A percentile compares a stretch with the other conserved stretches of the same genome.
phyloP scores from a whole-genome alignment of 2,113 vertebrate genomes.

The Syngnathus floridae region DNA sequence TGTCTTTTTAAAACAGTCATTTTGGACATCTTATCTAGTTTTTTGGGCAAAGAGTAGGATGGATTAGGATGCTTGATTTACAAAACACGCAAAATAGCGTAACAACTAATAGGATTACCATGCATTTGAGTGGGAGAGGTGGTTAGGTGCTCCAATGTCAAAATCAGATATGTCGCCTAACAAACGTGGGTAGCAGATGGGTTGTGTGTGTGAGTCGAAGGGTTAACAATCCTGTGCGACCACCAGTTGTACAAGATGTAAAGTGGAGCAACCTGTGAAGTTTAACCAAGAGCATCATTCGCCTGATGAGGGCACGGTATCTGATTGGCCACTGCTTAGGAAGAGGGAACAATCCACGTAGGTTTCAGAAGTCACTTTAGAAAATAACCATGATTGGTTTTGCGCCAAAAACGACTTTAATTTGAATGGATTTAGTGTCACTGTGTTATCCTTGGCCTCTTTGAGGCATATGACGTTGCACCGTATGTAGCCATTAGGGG shows the following conservation, averaged over 20 bases:
- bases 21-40: background rate
- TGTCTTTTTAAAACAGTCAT: constrained; percentile 6
- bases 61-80: background rate
- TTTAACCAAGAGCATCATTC: constrained; percentile 21
- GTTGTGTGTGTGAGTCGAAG: constrained; percentile 69
- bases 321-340: background rate
- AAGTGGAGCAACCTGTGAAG: constrained; percentile 7
- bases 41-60: background rate
- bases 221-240: constrained; percentile 63
- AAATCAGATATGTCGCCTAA: constrained; percentile 29
- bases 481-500: background rate
- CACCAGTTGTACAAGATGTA: constrained; percentile 7
- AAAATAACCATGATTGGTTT: background rate
- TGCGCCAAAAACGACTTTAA: background rate
- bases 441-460: background rate
- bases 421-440: background rate
- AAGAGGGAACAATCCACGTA: background rate
- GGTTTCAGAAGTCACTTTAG: background rate
- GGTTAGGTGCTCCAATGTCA: constrained; percentile 49
- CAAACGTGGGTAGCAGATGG: constrained; percentile 63
- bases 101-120: constrained; percentile 31
- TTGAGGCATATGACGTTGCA: background rate
- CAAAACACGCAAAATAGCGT: constrained; percentile 3
- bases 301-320: constrained; percentile 15
- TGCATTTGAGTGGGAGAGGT: constrained; percentile 54